These are phyloP conservation scores for Astur gentilis DNA, from an alignment of 2,113 vertebrate genomes.

Conservation along the genomic window DNA sequence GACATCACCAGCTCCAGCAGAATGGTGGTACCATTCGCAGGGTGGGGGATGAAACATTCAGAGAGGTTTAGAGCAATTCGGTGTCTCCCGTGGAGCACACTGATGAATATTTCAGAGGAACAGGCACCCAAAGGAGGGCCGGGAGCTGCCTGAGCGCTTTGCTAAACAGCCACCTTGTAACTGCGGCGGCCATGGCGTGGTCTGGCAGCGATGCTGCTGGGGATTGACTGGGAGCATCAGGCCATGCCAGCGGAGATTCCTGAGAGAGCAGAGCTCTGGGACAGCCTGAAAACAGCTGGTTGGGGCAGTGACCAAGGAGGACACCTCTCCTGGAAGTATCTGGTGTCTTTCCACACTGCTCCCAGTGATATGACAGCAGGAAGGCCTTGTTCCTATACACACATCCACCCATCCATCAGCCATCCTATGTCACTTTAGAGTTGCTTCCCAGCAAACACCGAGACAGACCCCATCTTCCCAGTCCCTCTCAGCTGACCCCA, in stretches of 20 bases:
- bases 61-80: slow-evolving; percentile 59
- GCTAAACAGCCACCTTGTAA: not conserved
- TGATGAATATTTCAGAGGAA: slow-evolving; percentile 48
- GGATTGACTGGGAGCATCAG: rapidly evolving
- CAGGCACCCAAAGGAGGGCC: not conserved
- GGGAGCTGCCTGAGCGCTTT: not conserved
- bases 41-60: slow-evolving; percentile 56
- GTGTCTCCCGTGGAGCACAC: not conserved
- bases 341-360: not conserved
- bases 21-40: not conserved
- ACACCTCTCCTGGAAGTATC: not conserved
- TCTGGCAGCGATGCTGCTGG: not conserved
- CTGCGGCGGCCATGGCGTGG: rapidly evolving
- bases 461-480: not conserved
- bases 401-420: not conserved
- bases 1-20: not conserved
- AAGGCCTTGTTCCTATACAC: not conserved
- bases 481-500: not conserved
- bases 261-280: not conserved
- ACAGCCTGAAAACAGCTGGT: not conserved
- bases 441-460: not conserved
- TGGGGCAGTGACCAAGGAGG: not conserved
- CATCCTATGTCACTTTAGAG: not conserved
- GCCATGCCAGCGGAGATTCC: rapidly evolving
- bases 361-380: not conserved